Evolutionary conservation across 2,113 vertebrate genomes (phyloP), one percentile per base, ranked within the genome.

Genomic region (Elephas maximus): DNA sequence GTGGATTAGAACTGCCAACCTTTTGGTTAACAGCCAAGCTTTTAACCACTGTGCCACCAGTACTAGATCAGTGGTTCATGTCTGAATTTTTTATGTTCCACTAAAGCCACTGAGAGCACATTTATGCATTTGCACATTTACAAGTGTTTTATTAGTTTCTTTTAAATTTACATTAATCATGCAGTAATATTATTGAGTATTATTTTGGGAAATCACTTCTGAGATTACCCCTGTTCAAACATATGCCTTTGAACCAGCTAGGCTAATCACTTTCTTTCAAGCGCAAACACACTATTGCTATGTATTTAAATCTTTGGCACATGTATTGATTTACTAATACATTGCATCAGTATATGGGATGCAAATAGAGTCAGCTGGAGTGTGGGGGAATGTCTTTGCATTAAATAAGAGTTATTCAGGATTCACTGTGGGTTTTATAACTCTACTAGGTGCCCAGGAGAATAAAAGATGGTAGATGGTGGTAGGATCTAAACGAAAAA

Each of bases 91-190:
- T 84, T 84, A 80, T 41, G 30, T 91, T 77, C n/a, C 15, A 69
- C 2, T 86, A 20, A 88, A 60, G 48, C 21, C 45, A 63, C 41
- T 90, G 78, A 74, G 33, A 63, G 17, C 17, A 90, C 8, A 28
- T 65, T 82, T 78, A 88, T 77, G 97, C 23, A 87, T 51, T 74
- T 90, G 21, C 5, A 57, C 53, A 30, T 79, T 87, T 51, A 20
- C 0, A 92, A 76, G 20, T 93, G 1, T 93, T 76, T 6, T 77
- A 51, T 81, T 83, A 85, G 80, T 92, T 95, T 97, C 6, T 81
- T 91, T 18, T 30, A 88, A 88, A 90, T 83, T 86, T 96, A 65
- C 0, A 90, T 67, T 76, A 69, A 10, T n/a, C 37, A n/a, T 90
- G 11, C 3, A 92, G 12, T 74, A 78, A 76, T 90, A 12, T 51